Evolutionary conservation across 2,888 invertebrate species (phyloP).

Genomic region (Plusia festucae): DNA sequence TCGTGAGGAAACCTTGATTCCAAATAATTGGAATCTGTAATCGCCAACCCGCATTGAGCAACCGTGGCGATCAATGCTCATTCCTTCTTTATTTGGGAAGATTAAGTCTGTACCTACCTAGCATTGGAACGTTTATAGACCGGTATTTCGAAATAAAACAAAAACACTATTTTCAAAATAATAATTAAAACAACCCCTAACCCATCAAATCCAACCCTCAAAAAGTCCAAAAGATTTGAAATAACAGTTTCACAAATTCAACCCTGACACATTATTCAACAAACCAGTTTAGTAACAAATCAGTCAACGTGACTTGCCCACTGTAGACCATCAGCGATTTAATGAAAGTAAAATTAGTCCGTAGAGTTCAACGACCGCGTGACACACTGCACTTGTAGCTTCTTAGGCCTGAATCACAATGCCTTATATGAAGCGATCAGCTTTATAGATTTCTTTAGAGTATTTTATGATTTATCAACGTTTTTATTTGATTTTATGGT

Average conservation of each 20-base stretch:
- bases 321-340: slow-evolving; percentile 64
- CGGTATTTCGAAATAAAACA: no score
- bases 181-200: no score
- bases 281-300: slow-evolving; percentile 22
- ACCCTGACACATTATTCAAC: background rate
- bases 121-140: no score
- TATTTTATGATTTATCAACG: slow-evolving; percentile 9
- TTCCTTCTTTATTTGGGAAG: no score
- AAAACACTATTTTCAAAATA: no score
- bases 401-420: slow-evolving; percentile 50
- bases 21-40: no score
- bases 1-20: no score
- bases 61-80: no score
- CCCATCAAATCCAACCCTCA: no score
- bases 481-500: background rate
- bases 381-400: slow-evolving; percentile 81
- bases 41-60: no score
- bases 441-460: slow-evolving; percentile 13
- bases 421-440: slow-evolving; percentile 34
- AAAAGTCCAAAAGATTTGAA: background rate
- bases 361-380: slow-evolving; percentile 80
- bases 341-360: slow-evolving; percentile 87
- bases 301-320: slow-evolving; percentile 35
- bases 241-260: background rate
- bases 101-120: no score